phyloP scores from a whole-genome alignment of 1,140 invertebrate species.

The Calliopsis andreniformis region DNA sequence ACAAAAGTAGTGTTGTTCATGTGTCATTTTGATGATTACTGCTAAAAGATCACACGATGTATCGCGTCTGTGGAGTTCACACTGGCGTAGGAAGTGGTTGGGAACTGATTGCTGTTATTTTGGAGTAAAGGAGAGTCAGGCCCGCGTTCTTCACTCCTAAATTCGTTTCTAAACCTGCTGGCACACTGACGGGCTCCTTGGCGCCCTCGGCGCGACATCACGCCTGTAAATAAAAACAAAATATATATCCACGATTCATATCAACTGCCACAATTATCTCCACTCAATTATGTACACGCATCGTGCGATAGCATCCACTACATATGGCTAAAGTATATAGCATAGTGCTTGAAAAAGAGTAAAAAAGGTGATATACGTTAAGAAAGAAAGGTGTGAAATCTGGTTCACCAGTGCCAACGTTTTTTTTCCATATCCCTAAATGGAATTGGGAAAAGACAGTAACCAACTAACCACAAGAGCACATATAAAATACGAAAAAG shows the following conservation, averaged over 20 bases:
- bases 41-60: constrained; percentile 52
- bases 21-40: constrained; percentile 40
- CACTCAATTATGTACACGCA: background rate
- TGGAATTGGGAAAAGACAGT: background rate
- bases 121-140: constrained; percentile 76
- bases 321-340: background rate
- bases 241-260: background rate
- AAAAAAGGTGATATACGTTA: background rate
- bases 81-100: constrained; percentile 81
- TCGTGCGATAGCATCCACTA: background rate
- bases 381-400: background rate
- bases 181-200: constrained; percentile 56
- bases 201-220: constrained; percentile 76
- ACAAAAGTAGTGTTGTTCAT: constrained; percentile 46
- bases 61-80: constrained; percentile 65
- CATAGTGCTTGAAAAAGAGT: background rate
- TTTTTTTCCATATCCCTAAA: constrained; percentile 40
- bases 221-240: constrained; percentile 69
- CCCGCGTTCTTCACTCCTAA: constrained; percentile 58
- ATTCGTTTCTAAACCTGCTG: constrained; percentile 55
- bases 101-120: constrained; percentile 70
- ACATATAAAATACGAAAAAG: background rate
- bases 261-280: background rate
- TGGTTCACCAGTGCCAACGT: constrained; percentile 18
- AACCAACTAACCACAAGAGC: constrained; percentile 24